Evolutionary conservation across 2,797 vertebrate genomes (phyloP).

Genomic region (Neopelma chrysocephalum): DNA sequence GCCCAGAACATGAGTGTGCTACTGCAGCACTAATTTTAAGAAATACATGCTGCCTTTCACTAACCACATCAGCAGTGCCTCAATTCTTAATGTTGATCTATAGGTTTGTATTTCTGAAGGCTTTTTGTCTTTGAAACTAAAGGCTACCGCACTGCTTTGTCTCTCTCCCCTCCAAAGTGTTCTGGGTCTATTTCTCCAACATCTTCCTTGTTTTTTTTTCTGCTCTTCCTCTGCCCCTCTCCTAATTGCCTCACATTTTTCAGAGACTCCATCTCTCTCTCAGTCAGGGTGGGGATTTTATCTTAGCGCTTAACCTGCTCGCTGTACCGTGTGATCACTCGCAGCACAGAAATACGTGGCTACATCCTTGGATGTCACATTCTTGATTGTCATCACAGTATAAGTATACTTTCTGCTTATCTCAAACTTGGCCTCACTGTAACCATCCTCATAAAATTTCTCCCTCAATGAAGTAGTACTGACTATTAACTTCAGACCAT

Average conservation of each 20-base stretch:
- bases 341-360: not conserved
- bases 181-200: accelerated
- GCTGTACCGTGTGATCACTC: not conserved
- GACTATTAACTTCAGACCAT: not conserved
- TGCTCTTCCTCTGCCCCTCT: not conserved
- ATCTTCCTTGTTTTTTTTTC: not conserved
- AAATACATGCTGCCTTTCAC: not conserved
- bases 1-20: not conserved
- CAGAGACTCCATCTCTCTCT: not conserved
- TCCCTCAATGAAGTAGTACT: not conserved
- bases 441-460: not conserved
- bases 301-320: not conserved
- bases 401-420: not conserved
- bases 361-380: not conserved
- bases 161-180: not conserved
- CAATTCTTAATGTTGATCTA: not conserved
- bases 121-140: not conserved
- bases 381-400: not conserved
- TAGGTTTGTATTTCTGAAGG: not conserved
- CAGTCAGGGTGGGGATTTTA: not conserved
- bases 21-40: not conserved
- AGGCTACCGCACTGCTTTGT: not conserved
- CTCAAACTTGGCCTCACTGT: conserved; percentile 1
- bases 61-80: not conserved
- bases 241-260: not conserved